Evolutionary conservation across 2,797 vertebrate genomes (phyloP), one percentile per base, ranked within the genome.

Genomic region (Schizothorax lantsangensis): DNA sequence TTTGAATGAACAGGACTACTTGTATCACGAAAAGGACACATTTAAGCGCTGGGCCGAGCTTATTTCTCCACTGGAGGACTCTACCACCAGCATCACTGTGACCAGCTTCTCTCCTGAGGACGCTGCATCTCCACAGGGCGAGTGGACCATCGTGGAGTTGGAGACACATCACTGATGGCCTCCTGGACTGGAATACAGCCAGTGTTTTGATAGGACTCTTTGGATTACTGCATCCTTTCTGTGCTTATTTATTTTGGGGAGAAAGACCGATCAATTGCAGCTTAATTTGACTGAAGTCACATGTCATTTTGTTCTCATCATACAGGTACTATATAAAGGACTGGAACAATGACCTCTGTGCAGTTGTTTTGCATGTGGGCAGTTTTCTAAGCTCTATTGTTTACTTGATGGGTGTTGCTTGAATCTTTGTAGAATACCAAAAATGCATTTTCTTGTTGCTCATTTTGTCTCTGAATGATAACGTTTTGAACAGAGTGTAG

Each of bases 101-200:
- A 97, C 98, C 90, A 99, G 97, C 94, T 98, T 98, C 94, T 98
- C 98, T 89, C 98, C 98, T 30, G 97, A 98, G 93, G 98, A 99
- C 47, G 97, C 97, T 86, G 97, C 96, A 0, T 99, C 98, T 73
- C 98, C 98, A 38, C 97, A 98, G 92, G 98, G 98, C 82, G 98
- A 99, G 94, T 99, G 98, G 98, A 99, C 98, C 94, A 99, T 99
- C 81, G 96, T 99, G 90, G 98, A 99, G 92, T 95, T 99, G 92
- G 98, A 99, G 95, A 99, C 98, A 8, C 97, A 99, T 93, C 98
- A 99, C 91, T 99, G 96, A 97, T 86, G 78, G 75, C 75, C 85
- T 82, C 66, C 3, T 36, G 85, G 88, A 64, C 57, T 79, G 88
- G 86, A 83, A 72, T 71, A 17, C 54, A 83, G 6, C 84, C 69